phyloP scores from a whole-genome alignment of 2,113 vertebrate genomes.

The Ciconia stormi region DNA sequence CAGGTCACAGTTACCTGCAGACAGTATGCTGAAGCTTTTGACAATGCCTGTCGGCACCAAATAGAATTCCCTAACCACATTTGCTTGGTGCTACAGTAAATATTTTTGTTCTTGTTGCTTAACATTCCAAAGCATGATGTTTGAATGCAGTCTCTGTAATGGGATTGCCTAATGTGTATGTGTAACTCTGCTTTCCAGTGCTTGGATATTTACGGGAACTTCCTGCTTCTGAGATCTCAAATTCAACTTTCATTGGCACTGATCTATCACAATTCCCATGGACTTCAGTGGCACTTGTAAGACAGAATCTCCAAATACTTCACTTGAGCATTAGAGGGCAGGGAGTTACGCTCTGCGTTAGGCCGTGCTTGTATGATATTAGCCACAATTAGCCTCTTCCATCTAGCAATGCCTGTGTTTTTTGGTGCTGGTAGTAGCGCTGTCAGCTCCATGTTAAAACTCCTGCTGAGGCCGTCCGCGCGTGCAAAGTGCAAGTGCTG shows the following conservation, averaged over 20 bases:
- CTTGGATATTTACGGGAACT: background rate
- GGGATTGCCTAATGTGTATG: background rate
- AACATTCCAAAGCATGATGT: background rate
- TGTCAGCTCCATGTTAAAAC: rapidly evolving
- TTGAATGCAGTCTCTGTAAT: background rate
- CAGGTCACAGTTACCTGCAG: background rate
- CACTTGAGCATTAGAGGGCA: background rate
- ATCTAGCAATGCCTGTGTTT: rapidly evolving
- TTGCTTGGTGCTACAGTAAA: background rate
- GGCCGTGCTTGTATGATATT: background rate
- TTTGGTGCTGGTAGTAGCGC: background rate
- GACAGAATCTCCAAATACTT: background rate
- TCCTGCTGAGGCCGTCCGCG: background rate
- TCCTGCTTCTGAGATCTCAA: background rate
- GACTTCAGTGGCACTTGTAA: rapidly evolving
- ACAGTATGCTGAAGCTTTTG: background rate
- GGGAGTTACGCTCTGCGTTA: background rate
- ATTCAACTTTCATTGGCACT: background rate
- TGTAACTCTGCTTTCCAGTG: background rate
- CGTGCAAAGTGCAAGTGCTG: rapidly evolving
- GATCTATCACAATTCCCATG: background rate
- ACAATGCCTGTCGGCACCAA: background rate
- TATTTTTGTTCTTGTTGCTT: background rate
- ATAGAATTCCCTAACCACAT: background rate
- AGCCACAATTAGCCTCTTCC: background rate